Conservation (phyloP, 92 coral and sea anemone genomes). For the Palythoa grandis region DNA sequence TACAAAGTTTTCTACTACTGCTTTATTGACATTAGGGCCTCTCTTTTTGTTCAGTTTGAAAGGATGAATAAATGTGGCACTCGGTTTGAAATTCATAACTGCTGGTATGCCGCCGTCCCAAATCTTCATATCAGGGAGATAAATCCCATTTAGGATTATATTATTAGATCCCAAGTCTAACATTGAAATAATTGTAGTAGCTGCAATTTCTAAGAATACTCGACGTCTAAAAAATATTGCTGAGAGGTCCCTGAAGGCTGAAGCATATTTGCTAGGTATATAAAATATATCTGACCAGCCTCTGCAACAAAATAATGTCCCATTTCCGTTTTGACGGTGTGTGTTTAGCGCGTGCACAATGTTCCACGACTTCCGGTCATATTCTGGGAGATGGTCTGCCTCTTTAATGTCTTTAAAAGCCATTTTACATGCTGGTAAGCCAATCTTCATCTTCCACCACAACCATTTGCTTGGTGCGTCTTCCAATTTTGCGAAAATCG, state of each 20-base stretch:
- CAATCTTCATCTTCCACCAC: constrained; percentile 59
- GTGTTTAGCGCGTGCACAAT: neutral
- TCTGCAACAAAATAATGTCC: constrained; percentile 50
- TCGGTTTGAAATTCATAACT: constrained; percentile 67
- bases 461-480: constrained; percentile 1
- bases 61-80: constrained; percentile 73
- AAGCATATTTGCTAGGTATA: constrained; percentile 66
- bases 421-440: neutral
- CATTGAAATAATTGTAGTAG: constrained; percentile 69
- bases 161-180: constrained; percentile 56
- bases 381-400: no score
- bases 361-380: neutral
- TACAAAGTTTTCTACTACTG: no score
- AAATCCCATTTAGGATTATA: constrained; percentile 49
- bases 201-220: constrained; percentile 76
- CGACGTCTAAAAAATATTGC: constrained; percentile 49
- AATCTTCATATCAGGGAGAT: constrained; percentile 45
- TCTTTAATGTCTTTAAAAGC: no score
- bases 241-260: constrained; percentile 58
- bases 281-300: constrained; percentile 74
- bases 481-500: constrained; percentile 73
- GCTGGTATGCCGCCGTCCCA: constrained; percentile 62
- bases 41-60: constrained; percentile 50
- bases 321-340: neutral
- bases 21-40: no score